A percentile compares a stretch with the other conserved stretches of the same genome.
phyloP scores from a whole-genome alignment of 2,113 vertebrate species.

The Aplodontia rufa region DNA sequence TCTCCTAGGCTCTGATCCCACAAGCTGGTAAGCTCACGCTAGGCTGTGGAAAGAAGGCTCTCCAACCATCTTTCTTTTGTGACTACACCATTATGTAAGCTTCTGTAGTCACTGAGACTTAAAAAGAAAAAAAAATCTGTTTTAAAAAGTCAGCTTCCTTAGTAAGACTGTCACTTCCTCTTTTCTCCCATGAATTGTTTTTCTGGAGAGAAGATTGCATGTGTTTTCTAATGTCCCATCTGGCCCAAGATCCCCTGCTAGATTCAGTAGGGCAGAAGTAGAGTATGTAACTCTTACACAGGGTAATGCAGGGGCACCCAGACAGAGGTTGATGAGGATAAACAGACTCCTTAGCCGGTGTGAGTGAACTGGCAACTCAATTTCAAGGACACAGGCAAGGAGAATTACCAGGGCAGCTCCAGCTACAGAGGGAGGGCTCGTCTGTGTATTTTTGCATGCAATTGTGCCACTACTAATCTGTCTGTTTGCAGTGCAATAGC shows the following conservation, averaged over 20 bases:
- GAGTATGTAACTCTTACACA: neutral
- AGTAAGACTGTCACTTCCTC: conserved; percentile 40
- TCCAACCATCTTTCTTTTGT: neutral
- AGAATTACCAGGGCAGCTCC: conserved; percentile 58
- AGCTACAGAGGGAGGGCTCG: conserved; percentile 17
- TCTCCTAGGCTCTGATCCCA: neutral
- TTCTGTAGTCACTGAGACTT: neutral
- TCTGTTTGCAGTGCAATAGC: conserved; percentile 58
- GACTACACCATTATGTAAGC: neutral
- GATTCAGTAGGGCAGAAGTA: neutral
- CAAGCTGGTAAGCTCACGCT: neutral
- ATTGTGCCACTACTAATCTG: conserved; percentile 74
- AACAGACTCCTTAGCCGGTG: conserved; percentile 49
- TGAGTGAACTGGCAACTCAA: conserved; percentile 56
- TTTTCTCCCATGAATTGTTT: conserved; percentile 38
- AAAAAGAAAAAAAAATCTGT: neutral
- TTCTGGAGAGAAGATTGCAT: neutral
- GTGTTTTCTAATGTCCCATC: neutral
- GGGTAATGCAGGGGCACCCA: neutral
- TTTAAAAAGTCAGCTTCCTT: conserved; percentile 39
- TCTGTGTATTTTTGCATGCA: conserved; percentile 74
- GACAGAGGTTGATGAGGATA: conserved; percentile 38
- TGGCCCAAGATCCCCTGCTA: neutral
- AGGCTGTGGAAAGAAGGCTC: neutral
- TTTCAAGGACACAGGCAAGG: conserved; percentile 47